These are phyloP conservation scores for Spongilla lacustris DNA, from an alignment of 37 sponge, comb jelly and placozoan species.

Conservation along the genomic window DNA sequence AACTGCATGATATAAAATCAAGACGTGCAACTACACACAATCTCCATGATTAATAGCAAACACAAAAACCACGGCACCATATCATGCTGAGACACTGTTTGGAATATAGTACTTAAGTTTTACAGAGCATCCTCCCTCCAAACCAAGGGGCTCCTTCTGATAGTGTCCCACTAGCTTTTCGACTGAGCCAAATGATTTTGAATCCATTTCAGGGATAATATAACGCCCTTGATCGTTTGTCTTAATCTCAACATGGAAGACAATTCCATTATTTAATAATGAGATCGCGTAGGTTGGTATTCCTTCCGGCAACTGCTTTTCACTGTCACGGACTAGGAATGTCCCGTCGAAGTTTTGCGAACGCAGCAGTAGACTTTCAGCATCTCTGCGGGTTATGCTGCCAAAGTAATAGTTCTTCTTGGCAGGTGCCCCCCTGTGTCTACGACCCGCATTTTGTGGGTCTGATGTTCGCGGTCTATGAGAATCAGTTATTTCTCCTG, in stretches of 20 bases:
- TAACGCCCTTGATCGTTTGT: neutral
- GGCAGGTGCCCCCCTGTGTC: neutral
- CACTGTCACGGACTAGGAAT: constrained; percentile 43
- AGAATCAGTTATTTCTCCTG: neutral
- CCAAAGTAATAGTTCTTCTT: neutral
- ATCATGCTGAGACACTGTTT: neutral
- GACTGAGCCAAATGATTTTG: neutral
- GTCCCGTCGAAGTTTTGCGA: constrained; percentile 34
- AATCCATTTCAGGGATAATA: neutral
- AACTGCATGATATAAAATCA: too few relatives aligned
- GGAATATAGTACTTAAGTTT: neutral
- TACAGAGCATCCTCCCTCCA: neutral
- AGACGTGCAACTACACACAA: too few relatives aligned
- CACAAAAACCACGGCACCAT: neutral
- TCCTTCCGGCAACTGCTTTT: constrained; percentile 1
- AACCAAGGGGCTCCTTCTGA: neutral
- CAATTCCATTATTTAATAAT: neutral
- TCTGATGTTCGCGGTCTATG: neutral
- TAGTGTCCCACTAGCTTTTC: neutral
- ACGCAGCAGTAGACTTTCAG: neutral
- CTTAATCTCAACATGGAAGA: neutral
- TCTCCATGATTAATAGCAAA: too few relatives aligned
- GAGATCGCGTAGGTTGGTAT: neutral
- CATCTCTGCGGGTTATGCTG: neutral
- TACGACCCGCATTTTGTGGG: neutral